These are phyloP conservation scores for Imbricaverruca yamaguchii DNA, from an alignment of 2,888 invertebrate species.

Conservation along the genomic window DNA sequence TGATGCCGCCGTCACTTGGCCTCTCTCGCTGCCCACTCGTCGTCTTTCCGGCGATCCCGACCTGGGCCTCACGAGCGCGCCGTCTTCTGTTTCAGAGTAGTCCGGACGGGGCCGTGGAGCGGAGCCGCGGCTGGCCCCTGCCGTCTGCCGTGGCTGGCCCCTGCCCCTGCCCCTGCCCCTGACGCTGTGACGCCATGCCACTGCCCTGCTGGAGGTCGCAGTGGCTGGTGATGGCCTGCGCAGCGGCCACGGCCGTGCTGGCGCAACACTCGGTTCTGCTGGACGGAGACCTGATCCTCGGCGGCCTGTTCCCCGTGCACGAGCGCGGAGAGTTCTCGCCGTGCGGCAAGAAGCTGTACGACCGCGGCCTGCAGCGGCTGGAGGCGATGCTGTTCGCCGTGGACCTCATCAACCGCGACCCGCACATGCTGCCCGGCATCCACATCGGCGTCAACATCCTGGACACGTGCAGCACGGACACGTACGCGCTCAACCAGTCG, in stretches of 20 bases:
- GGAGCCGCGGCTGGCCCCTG: no score
- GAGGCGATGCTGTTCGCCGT: conserved; percentile 55
- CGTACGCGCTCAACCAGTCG: conserved; percentile 52
- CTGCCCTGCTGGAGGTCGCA: not conserved
- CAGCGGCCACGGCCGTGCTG: not conserved
- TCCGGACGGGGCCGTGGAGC: no score
- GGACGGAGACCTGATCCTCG: conserved; percentile 49
- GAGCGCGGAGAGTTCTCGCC: conserved; percentile 43
- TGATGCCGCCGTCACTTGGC: no score
- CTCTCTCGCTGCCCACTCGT: no score
- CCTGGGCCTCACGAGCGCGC: no score
- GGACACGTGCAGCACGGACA: conserved; percentile 53
- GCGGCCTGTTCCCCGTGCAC: conserved; percentile 53
- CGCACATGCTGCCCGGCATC: conserved; percentile 45
- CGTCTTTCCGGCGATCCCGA: no score
- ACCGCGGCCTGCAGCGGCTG: conserved; percentile 48
- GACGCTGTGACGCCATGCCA: no score
- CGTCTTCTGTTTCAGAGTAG: no score
- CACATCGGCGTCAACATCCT: conserved; percentile 48
- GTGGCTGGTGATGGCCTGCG: not conserved
- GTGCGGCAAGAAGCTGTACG: conserved; percentile 45
- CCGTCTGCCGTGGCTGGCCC: no score
- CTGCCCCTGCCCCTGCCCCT: no score
- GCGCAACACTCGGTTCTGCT: conserved; percentile 28
- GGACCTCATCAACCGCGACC: conserved; percentile 49